Evolutionary conservation across 2,113 vertebrate species (phyloP), one percentile per base, ranked within the genome.

Genomic region (Lichenostomus cassidix): DNA sequence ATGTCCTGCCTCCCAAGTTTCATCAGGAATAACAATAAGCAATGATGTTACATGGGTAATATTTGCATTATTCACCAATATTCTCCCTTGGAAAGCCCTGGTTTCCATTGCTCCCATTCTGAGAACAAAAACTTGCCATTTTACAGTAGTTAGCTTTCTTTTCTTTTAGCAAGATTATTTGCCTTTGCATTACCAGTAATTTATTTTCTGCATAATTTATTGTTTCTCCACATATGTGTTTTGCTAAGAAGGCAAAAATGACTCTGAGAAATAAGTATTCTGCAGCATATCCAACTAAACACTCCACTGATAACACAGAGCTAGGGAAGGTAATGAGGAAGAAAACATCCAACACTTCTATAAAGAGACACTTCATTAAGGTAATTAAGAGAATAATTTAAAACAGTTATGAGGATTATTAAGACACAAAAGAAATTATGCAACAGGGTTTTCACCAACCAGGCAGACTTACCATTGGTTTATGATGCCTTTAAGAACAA

Each of bases 301-400:
- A 1, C 63, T 69, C 42, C 3, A 4, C 62, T 78, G 95, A 41
- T 76, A 94, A 31, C 79, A 50, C 33, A 4, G 56, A 35, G 68
- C 78, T 95, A 53, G 87, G 79, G 75, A 86, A 50, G 83, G 82
- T n/a, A 89, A 68, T 24, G 55, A 85, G n/a, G 37, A 91, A 70
- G 85, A 83, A 94, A 95, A 53, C 31, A 56, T 31, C 59, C 74
- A 77, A 55, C 78, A 78, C 44, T 83, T 94, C 81, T 63, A 82
- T 89, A 81, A 94, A 87, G 73, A 94, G 77, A 79, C 67, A 83
- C 76, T 90, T 95, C 92, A 79, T 96, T 95, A 96, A 81, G 83
- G 88, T 90, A 94, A 96, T 93, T 87, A 94, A 92, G 59, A 64
- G 71, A 78, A 65, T 47, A 15, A 25, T 59, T 94, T 93, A 86